Evolutionary conservation across 2,113 vertebrate genomes (phyloP), one percentile per base, ranked within the genome.

Genomic region (Peromyscus maniculatus): DNA sequence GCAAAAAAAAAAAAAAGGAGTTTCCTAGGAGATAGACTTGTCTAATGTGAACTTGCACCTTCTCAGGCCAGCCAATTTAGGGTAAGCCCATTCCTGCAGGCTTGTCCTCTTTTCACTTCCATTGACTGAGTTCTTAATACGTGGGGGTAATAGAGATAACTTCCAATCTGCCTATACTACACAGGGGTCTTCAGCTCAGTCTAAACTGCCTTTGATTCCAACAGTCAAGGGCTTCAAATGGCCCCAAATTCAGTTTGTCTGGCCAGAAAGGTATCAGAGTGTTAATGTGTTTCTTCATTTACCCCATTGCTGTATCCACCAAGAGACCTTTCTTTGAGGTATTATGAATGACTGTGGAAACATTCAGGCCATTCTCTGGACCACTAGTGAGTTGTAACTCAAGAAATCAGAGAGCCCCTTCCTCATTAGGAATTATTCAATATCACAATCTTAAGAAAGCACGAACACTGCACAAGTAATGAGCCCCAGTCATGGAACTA

Each of bases 1-100:
- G 93, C 86, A n/a, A n/a, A n/a, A n/a, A n/a, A n/a, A n/a, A n/a
- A n/a, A n/a, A n/a, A n/a, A 43, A 43, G 39, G 39, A 43, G 39
- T n/a, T 94, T 97, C 96, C 94, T 97, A 98, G 86, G 90, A 95
- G 82, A 71, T 69, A 69, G 93, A 97, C 78, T 95, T 0, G 96
- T 97, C 98, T 97, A 98, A 98, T 97, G 97, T 89, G 97, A 97
- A 98, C 96, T 96, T 39, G 94, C 91, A 90, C 69, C 96, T 98
- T 97, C 92, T 91, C 10, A 89, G 92, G 97, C 97, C 96, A 98
- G 97, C 96, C 97, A 95, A 93, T 98, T 98, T 96, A 94, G 97
- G 96, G 72, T 96, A 97, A 97, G 96, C 96, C 98, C 97, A 95
- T 96, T 98, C 98, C 91, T 97, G 97, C 75, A 95, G 55, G 97